These are phyloP conservation scores for Linnaemya tessellans DNA, from an alignment of 2,888 invertebrate species.

Conservation along the genomic window DNA sequence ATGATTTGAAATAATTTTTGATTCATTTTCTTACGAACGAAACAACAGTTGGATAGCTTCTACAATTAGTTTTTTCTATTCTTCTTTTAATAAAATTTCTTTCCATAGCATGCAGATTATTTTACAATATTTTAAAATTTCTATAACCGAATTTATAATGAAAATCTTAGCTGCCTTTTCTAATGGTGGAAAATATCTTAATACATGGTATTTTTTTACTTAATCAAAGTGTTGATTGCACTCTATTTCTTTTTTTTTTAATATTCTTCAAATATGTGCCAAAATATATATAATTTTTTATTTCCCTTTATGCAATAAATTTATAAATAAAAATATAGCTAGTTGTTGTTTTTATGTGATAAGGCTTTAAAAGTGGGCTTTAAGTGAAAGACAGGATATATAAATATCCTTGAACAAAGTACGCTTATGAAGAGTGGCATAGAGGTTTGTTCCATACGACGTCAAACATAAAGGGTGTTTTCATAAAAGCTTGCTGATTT, in stretches of 20 bases:
- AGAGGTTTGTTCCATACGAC: no score
- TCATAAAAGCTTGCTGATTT: no score
- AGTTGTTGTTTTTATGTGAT: slow-evolving; percentile 1
- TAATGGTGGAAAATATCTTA: no score
- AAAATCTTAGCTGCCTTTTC: no score
- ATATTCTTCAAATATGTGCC: slow-evolving; percentile 67
- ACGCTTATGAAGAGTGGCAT: no score
- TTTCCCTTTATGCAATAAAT: slow-evolving; percentile 63
- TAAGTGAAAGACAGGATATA: no score
- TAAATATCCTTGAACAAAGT: no score
- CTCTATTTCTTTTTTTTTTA: neutral
- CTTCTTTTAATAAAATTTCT: neutral
- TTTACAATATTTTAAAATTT: neutral
- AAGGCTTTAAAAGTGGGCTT: no score
- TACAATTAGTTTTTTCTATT: neutral
- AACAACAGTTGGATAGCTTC: neutral
- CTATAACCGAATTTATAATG: neutral
- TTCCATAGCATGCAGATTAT: neutral
- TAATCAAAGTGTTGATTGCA: no score
- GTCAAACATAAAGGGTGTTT: no score
- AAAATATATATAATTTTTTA: slow-evolving; percentile 61
- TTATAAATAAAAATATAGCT: neutral
- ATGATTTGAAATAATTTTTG: slow-evolving; percentile 12
- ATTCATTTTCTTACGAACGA: neutral
- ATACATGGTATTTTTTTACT: no score